These are phyloP conservation scores for Meda fulgida DNA, from an alignment of 2,797 vertebrate species.

Conservation along the genomic window DNA sequence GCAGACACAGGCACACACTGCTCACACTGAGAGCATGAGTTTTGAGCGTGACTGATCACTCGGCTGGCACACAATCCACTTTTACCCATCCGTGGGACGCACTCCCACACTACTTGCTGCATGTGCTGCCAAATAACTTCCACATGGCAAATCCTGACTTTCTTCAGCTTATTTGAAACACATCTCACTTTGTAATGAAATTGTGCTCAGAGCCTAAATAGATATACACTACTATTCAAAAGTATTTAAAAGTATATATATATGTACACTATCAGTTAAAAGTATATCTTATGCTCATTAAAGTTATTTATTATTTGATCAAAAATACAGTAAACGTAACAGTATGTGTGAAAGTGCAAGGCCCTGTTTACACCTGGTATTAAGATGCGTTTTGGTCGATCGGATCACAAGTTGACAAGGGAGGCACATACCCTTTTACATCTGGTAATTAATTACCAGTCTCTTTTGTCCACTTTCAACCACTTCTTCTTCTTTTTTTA, in stretches of 20 bases:
- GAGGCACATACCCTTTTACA: too few species aligned
- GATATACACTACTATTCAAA: background rate
- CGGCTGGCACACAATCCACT: constrained; percentile 28
- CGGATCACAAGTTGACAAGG: too few species aligned
- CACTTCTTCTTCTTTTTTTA: too few species aligned
- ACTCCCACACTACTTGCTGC: constrained; percentile 4
- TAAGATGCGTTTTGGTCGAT: too few species aligned
- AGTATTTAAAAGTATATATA: too few species aligned
- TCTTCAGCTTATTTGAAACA: constrained; percentile 1
- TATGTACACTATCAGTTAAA: too few species aligned
- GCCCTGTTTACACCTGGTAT: too few species aligned
- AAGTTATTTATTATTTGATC: background rate
- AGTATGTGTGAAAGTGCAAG: background rate
- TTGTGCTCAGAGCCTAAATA: background rate
- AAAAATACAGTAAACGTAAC: background rate
- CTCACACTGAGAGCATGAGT: constrained; percentile 33
- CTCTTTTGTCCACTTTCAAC: too few species aligned
- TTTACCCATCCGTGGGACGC: constrained; percentile 27
- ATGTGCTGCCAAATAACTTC: constrained; percentile 34
- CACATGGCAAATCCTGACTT: constrained; percentile 27
- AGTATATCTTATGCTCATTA: background rate
- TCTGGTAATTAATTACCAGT: too few species aligned
- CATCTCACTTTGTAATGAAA: background rate
- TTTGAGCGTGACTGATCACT: constrained; percentile 46
- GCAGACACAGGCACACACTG: background rate